Evolutionary conservation across 2,888 invertebrate species (phyloP).

Genomic region (Acrobeloides nanus): DNA sequence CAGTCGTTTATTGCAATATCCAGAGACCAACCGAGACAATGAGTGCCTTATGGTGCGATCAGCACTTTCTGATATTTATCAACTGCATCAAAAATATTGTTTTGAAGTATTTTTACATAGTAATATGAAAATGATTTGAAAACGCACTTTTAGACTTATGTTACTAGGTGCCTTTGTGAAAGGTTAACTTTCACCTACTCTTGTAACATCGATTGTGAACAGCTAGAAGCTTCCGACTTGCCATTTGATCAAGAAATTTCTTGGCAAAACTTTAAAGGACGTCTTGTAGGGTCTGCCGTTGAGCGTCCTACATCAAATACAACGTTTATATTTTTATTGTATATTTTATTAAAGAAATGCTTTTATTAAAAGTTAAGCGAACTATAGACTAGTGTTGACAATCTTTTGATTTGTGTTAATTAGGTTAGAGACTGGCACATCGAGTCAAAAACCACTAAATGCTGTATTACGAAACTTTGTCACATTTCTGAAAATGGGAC

Average conservation of each 20-base stretch:
- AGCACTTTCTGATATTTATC: slow-evolving; percentile 25
- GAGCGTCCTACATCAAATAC: background rate
- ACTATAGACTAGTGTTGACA: too few species aligned
- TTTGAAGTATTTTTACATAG: slow-evolving; percentile 16
- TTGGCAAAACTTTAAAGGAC: slow-evolving; percentile 28
- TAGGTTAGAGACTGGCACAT: too few species aligned
- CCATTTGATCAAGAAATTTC: slow-evolving; percentile 23
- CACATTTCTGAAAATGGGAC: too few species aligned
- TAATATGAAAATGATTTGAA: slow-evolving; percentile 1
- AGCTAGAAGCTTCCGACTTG: slow-evolving; percentile 21
- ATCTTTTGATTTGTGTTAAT: too few species aligned
- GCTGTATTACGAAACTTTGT: too few species aligned
- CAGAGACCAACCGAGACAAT: slow-evolving; percentile 27
- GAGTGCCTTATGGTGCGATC: slow-evolving; percentile 31
- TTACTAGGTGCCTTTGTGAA: slow-evolving; percentile 29
- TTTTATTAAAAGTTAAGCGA: background rate
- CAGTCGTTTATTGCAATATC: slow-evolving; percentile 23
- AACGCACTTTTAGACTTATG: slow-evolving; percentile 21
- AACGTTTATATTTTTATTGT: background rate
- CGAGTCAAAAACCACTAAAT: too few species aligned
- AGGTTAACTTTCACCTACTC: slow-evolving; percentile 24
- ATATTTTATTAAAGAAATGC: background rate
- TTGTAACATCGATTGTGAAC: slow-evolving; percentile 25
- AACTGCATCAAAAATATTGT: slow-evolving; percentile 30
- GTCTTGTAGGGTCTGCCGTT: slow-evolving; percentile 14